These are phyloP conservation scores for Prorops nasuta DNA, from an alignment of 1,140 invertebrate species.

Conservation along the genomic window DNA sequence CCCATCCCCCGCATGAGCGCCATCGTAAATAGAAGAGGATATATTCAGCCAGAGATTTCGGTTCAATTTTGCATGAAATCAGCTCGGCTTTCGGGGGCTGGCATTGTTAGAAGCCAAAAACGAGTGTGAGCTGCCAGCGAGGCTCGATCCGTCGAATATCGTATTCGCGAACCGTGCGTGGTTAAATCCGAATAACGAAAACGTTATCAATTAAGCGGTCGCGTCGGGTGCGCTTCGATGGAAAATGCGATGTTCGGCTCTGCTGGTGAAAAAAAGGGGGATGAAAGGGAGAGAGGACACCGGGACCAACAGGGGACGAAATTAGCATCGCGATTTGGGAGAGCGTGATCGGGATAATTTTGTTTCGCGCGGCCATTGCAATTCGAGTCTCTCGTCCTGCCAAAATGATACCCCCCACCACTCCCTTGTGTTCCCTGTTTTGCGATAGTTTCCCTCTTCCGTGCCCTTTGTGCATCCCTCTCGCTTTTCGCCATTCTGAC, in stretches of 20 bases:
- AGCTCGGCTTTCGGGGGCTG: no score
- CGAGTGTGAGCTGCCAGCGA: no score
- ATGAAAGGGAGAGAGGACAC: not conserved
- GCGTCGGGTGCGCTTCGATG: constrained; percentile 11
- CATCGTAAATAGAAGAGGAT: no score
- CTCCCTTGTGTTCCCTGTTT: constrained; percentile 20
- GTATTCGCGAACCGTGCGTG: no score
- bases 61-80: no score
- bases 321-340: constrained; percentile 22
- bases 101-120: no score
- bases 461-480: no score
- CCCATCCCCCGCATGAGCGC: no score
- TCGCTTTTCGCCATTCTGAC: constrained; percentile 5
- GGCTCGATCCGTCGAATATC: no score
- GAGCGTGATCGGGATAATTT: constrained; percentile 25
- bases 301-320: constrained; percentile 4
- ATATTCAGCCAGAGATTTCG: no score
- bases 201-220: constrained; percentile 26
- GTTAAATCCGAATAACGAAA: constrained; percentile 19
- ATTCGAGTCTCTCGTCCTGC: constrained; percentile 12
- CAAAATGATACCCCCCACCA: no score
- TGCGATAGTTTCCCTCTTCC: constrained; percentile 22
- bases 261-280: not conserved
- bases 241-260: constrained; percentile 23
- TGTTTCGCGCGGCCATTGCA: constrained; percentile 24